A percentile compares a stretch with the other conserved stretches of the same genome.
These are phyloP conservation scores for Drosophila subsilvestris DNA, from an alignment of 2,888 invertebrate species.

Conservation along the genomic window DNA sequence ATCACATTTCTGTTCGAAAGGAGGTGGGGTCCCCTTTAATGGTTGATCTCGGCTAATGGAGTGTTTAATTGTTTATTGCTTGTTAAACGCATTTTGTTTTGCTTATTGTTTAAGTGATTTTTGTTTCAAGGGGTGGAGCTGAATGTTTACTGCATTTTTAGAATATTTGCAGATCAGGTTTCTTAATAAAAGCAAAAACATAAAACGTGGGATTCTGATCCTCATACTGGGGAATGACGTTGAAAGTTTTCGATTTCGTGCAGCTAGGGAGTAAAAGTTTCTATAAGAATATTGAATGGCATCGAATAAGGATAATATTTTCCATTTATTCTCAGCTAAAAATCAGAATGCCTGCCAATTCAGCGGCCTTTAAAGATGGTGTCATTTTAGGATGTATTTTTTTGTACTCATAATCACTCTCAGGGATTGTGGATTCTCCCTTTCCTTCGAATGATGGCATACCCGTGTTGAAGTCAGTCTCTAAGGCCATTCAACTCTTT, in stretches of 20 bases:
- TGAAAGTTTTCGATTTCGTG: too few species aligned
- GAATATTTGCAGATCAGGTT: slow-evolving; percentile 5
- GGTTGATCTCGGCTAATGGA: slow-evolving; percentile 16
- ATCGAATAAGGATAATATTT: too few species aligned
- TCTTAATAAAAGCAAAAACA: slow-evolving; percentile 1
- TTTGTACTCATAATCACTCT: neutral
- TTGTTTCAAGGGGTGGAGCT: neutral
- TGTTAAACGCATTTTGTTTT: slow-evolving; percentile 50
- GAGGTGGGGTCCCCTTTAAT: slow-evolving; percentile 3
- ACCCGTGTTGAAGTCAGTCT: too few species aligned
- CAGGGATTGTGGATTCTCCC: neutral
- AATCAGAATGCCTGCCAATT: too few species aligned
- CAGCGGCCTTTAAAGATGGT: too few species aligned
- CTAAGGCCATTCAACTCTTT: neutral
- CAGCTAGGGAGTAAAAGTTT: too few species aligned
- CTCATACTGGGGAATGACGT: neutral
- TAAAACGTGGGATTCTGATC: neutral
- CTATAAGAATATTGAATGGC: too few species aligned
- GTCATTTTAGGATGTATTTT: too few species aligned
- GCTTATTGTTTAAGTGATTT: slow-evolving; percentile 23
- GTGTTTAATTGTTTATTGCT: slow-evolving; percentile 49
- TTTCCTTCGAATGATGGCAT: too few species aligned
- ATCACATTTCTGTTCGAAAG: slow-evolving; percentile 49
- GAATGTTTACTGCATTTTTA: neutral
- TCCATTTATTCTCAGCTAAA: too few species aligned